Evolutionary conservation across 2,113 vertebrate genomes (phyloP).

Genomic region (Mormoops blainvillei): DNA sequence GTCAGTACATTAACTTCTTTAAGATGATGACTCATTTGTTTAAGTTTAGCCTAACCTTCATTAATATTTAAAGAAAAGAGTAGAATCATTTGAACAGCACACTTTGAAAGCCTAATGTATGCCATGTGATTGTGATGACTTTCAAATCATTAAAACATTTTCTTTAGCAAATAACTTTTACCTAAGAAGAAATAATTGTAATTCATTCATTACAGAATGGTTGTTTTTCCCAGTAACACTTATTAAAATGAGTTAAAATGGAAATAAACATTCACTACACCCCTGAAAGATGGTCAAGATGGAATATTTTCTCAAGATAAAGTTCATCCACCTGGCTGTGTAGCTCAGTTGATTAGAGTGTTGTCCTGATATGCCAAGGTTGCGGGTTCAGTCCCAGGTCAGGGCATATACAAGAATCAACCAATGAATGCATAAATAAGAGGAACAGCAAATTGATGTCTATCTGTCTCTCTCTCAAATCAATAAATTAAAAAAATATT

Average conservation of each 20-base stretch:
- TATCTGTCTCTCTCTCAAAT: no score
- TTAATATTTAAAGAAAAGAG: slow-evolving; percentile 37
- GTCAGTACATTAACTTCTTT: not conserved
- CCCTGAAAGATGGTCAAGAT: not conserved
- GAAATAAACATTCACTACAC: not conserved
- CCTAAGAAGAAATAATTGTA: not conserved
- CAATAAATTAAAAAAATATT: no score
- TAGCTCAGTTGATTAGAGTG: no score
- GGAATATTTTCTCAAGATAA: not conserved
- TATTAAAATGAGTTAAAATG: not conserved
- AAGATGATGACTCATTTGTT: not conserved
- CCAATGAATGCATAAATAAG: no score
- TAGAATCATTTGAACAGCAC: not conserved
- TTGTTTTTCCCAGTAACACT: not conserved
- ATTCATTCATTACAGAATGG: not conserved
- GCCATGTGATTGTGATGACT: not conserved
- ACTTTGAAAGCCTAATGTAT: not conserved
- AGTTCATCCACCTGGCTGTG: not conserved
- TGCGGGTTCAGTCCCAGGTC: no score
- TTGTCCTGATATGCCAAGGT: no score
- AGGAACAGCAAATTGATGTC: no score
- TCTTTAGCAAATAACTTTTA: not conserved
- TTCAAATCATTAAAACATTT: not conserved
- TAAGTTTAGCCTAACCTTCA: slow-evolving; percentile 7
- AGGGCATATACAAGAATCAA: no score